Base-by-base conservation (phyloP, 2,113 vertebrate genomes). In the Tinamus guttatus region DNA sequence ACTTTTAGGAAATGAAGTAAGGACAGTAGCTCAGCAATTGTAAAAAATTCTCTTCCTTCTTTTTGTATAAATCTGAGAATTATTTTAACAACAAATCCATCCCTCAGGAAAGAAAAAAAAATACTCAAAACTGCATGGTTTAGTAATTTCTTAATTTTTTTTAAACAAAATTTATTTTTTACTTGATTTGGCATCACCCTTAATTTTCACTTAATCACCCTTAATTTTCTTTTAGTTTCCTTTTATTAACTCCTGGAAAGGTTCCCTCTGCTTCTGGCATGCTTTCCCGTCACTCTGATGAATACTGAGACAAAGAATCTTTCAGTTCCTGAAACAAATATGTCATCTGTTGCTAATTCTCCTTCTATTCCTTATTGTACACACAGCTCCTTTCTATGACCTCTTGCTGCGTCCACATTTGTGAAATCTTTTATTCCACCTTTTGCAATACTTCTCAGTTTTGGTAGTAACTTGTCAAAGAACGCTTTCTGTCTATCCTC, bases 231-330 rank as follows among this genome's bases (percentile, higher is more conserved):
- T 92, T 88, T 76, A 30, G 30, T 63, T 87, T 69, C 45, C 5
- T 30, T 87, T 78, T 90, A 78, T 73, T 5, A 56, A 59, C 22
- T 82, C 70, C 76, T 90, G 74, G 65, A 89, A 94, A 95, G 58
- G 52, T 60, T 73, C 64, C 71, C 56, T 91, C 79, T 88, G 71
- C n/a, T 88, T 73, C 81, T 40, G 1, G 41, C 16, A 0, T 20
- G 38, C 49, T 89, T 91, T 79, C 85, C 68, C 87, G 80, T 87
- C 77, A 80, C 74, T 85, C 54, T 81, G 41, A 91, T 90, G 62
- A 95, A 83, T 34, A 81, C 43, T 36, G 68, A 95, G 70, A 96
- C 85, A 90, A 95, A 95, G 87, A 95, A 87, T 62, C 30, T 70
- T 84, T 70, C 73, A 58, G 82, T 95, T 90, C 76, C 85, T 94